A percentile compares a stretch with the other conserved stretches of the same genome.
phyloP scores from a whole-genome alignment of 2,888 invertebrate genomes.

The Nemurella pictetii region DNA sequence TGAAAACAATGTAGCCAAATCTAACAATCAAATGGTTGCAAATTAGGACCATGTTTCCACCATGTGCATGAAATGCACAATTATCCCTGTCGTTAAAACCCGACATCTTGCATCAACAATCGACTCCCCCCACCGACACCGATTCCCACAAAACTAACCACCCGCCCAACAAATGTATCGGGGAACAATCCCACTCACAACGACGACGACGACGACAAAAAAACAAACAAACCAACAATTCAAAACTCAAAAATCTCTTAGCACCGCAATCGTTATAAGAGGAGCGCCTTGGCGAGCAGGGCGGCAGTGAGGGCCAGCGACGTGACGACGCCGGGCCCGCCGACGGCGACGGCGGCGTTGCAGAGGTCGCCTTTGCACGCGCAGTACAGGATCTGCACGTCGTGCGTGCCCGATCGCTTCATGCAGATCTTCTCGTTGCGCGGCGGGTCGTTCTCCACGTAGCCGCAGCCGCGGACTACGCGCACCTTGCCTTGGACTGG shows the following conservation, averaged over 20 bases:
- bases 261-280: conserved; percentile 17
- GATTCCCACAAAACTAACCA: not conserved
- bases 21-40: too few species aligned
- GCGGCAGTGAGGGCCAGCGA: not conserved
- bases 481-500: conserved; percentile 75
- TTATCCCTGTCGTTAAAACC: too few species aligned
- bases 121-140: too few species aligned
- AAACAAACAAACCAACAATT: not conserved
- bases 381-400: conserved; percentile 75
- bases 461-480: conserved; percentile 81
- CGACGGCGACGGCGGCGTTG: conserved; percentile 54
- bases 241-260: not conserved
- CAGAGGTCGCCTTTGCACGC: conserved; percentile 77
- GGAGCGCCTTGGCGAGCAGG: not conserved
- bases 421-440: conserved; percentile 64
- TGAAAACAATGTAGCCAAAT: too few species aligned
- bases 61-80: too few species aligned
- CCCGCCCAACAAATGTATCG: not conserved
- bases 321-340: conserved; percentile 6
- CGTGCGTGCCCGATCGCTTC: conserved; percentile 72
- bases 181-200: not conserved
- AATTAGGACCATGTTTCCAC: too few species aligned
- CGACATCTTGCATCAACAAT: too few species aligned
- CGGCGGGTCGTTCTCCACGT: conserved; percentile 62
- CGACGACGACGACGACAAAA: too few species aligned